Evolutionary conservation across 2,797 vertebrate genomes (phyloP), one percentile per base, ranked within the genome.

Genomic region (Holocentrus rufus): DNA sequence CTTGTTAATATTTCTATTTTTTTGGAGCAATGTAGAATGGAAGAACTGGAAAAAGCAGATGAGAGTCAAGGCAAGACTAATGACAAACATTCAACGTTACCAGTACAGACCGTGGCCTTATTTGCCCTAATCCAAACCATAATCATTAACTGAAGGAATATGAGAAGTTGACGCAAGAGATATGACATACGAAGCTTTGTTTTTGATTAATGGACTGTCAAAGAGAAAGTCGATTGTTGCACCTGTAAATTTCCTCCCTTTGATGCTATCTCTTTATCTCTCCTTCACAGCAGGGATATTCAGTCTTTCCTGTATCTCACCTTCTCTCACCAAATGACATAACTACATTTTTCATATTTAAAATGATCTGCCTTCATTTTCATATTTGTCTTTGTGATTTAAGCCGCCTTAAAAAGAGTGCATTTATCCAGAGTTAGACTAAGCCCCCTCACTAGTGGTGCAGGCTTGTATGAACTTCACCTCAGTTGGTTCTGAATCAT

Each of bases 401-500:
- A 46, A 74, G 39, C 39, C 39, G 15, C 18, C 53, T 53, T 36
- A 47, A 42, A 53, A 62, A 44, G 15, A 49, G 9, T 17, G 50
- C 50, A 30, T 50, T 66, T 61, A 20, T 50, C 9, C 60, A 5
- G 14, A 54, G 67, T 47, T 58, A 52, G 50, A 30, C 49, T 66
- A 34, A 57, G 73, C 49, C 36, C 14, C 52, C 13, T 72, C 23
- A 14, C 36, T 64, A 17, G 22, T 42, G 50, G 18, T 74, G 57
- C 56, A 56, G 31, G 60, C 25, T 68, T 67, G 4, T 31, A 34
- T 50, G 62, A 57, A 30, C 68, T 83, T 55, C 5, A 65, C 30
- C 71, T 74, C 23, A 57, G 47, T 63, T 57, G 18, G 18, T 66
- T 30, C 57, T 73, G 72, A 81, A 80, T 87, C 76, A 81, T 82